Conservation (phyloP, 2,113 vertebrate species). For the Hipposideros armiger region DNA sequence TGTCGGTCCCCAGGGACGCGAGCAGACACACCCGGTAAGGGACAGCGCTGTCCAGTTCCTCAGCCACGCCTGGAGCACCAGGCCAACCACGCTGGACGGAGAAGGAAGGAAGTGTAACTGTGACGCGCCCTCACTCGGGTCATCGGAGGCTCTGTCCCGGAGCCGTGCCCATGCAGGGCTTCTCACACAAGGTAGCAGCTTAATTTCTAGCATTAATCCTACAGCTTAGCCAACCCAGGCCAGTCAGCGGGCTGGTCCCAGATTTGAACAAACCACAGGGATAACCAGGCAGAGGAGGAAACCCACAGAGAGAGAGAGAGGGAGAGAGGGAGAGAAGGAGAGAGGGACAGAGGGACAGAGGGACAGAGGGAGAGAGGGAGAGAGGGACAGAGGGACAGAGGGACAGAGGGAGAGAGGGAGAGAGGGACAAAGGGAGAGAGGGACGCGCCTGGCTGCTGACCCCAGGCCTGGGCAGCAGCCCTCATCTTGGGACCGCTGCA, state of each 20-base stretch:
- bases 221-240: neutral
- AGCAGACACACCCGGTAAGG: no score
- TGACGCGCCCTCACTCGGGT: fast-evolving
- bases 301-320: neutral
- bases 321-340: no score
- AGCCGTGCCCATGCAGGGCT: no score
- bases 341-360: no score
- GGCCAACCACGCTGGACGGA: neutral
- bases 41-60: neutral
- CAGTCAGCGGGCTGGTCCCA: neutral
- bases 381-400: no score
- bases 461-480: neutral
- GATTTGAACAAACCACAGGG: neutral
- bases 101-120: neutral
- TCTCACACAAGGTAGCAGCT: neutral
- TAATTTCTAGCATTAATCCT: neutral
- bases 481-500: neutral
- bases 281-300: neutral
- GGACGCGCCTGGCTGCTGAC: neutral
- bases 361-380: neutral
- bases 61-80: neutral
- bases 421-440: neutral
- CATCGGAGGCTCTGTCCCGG: neutral
- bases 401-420: no score
- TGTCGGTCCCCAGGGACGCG: neutral